A percentile compares a stretch with the other conserved stretches of the same genome.
Evolutionary conservation across 2,888 invertebrate genomes (phyloP).

Genomic region (Chrysolina americana): DNA sequence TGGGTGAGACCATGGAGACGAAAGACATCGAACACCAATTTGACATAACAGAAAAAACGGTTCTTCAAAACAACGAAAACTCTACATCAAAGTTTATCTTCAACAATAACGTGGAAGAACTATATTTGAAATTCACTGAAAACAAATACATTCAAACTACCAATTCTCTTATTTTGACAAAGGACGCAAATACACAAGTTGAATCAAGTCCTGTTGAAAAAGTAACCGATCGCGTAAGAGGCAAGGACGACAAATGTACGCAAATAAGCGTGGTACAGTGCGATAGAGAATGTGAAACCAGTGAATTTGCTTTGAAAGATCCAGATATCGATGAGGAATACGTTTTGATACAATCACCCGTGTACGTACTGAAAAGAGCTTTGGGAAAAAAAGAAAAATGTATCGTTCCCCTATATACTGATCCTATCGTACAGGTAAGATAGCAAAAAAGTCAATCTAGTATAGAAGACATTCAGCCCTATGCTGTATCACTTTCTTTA

Average conservation of each 20-base stretch:
- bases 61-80: not conserved
- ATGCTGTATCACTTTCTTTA: too few species aligned
- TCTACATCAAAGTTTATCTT: not conserved
- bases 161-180: not conserved
- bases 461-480: too few species aligned
- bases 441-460: too few species aligned
- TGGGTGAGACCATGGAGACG: constrained; percentile 10
- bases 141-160: constrained; percentile 15
- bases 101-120: not conserved
- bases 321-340: constrained; percentile 1
- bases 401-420: not conserved
- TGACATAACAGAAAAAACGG: not conserved
- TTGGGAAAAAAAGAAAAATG: constrained; percentile 10
- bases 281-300: constrained; percentile 31
- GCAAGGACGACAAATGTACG: constrained; percentile 16
- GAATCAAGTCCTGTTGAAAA: not conserved
- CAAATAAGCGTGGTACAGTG: constrained; percentile 11
- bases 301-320: not conserved
- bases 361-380: constrained; percentile 23
- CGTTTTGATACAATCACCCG: constrained; percentile 22
- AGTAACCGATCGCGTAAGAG: not conserved
- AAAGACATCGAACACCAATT: not conserved
- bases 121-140: not conserved
- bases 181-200: not conserved
- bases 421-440: not conserved